phyloP scores from a whole-genome alignment of 1,140 invertebrate genomes.

The Muscidifurax raptorellus region DNA sequence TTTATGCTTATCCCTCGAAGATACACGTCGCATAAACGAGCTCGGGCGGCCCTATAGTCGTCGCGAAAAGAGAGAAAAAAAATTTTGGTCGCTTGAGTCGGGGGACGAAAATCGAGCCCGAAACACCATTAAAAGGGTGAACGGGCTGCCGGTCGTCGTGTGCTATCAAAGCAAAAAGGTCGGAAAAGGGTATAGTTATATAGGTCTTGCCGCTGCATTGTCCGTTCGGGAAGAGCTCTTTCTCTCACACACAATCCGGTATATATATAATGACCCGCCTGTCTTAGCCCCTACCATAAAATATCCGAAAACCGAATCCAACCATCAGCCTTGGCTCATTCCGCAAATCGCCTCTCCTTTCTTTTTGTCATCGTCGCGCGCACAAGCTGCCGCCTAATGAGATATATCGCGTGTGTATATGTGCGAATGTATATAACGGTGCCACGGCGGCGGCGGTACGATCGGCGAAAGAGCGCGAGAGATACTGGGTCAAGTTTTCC shows the following conservation, averaged over 20 bases:
- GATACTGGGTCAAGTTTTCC: slow-evolving; percentile 52
- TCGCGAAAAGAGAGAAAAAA: background rate
- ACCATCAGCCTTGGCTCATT: background rate
- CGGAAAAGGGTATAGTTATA: background rate
- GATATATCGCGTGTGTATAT: background rate
- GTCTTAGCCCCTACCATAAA: background rate
- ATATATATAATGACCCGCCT: background rate
- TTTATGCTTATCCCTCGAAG: background rate
- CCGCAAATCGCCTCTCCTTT: background rate
- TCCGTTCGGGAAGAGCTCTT: background rate
- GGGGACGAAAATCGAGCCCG: background rate
- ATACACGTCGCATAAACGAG: background rate
- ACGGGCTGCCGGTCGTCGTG: background rate
- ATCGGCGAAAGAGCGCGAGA: slow-evolving; percentile 23
- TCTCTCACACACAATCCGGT: background rate
- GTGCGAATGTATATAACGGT: background rate
- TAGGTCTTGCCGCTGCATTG: background rate
- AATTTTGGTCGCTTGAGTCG: background rate
- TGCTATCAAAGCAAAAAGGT: background rate
- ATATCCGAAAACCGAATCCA: background rate
- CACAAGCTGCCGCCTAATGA: background rate
- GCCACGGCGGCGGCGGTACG: background rate
- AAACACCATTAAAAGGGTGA: background rate
- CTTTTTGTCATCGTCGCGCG: background rate
- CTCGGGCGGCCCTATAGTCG: no score